phyloP scores from a whole-genome alignment of 2,888 invertebrate species.

The Erynnis tages region DNA sequence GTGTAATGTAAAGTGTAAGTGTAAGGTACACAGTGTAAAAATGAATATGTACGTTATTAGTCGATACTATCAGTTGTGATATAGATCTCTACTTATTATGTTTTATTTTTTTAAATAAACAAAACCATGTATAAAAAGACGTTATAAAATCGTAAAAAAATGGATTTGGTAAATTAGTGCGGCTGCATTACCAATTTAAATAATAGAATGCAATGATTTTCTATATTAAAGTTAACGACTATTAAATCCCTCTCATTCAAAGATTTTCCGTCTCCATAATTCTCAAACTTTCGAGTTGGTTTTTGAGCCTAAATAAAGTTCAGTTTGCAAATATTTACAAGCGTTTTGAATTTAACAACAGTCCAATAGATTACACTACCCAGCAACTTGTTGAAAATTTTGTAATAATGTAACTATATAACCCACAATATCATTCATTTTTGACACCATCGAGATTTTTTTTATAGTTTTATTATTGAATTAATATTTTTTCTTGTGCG shows the following conservation, averaged over 20 bases:
- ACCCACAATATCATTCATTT: too few species aligned
- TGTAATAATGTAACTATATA: too few species aligned
- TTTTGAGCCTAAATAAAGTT: slow-evolving; percentile 3
- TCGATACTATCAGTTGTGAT: not conserved
- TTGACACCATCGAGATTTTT: too few species aligned
- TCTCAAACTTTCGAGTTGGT: not conserved
- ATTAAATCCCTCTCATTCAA: slow-evolving; percentile 23
- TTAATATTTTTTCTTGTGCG: too few species aligned
- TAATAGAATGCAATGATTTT: slow-evolving; percentile 18
- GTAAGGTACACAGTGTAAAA: not conserved
- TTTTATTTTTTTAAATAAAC: not conserved
- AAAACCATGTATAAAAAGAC: not conserved
- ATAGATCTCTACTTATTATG: not conserved
- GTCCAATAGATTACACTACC: not conserved
- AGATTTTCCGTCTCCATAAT: not conserved
- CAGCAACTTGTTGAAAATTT: not conserved
- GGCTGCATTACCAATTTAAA: not conserved
- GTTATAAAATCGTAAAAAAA: not conserved
- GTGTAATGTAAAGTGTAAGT: slow-evolving; percentile 17
- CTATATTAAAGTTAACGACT: not conserved
- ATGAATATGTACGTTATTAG: not conserved
- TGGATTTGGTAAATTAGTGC: not conserved
- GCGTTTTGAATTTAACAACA: slow-evolving; percentile 1
- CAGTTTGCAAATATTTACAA: slow-evolving; percentile 17
- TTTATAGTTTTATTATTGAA: too few species aligned